Base-by-base conservation (phyloP, 1,140 invertebrate species). In the Aphelinus atriplicis region DNA sequence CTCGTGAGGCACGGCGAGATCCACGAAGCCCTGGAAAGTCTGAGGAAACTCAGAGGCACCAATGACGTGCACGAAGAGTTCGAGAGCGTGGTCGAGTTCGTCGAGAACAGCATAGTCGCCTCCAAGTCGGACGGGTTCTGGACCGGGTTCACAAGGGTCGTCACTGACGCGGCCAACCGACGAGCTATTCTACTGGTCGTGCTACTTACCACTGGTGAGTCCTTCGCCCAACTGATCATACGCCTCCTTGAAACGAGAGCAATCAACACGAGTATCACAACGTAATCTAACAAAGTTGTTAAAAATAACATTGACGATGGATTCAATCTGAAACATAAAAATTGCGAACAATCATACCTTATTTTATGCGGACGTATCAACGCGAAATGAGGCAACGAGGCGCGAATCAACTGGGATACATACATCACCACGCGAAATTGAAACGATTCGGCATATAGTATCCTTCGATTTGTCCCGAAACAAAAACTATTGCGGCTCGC, bases 171-270 rank as follows among this genome's bases (percentile, higher is more conserved):
- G 4, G 70, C 70, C 2, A 64, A 26, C 43, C 51, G 51, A 3
- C 63, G n/a, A 4, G 70, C 70, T 0, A 56, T 72, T 5, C 51
- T 72, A 3, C 10, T 72, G 3, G 53, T 72, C 45, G 9, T 72
- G 7, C 51, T 72, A 1, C 53, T 72, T 26, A 64, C 61, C 1
- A 64, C 48, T 9, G 70, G 70, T 72, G 2, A 65, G 62, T 65
- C 2, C 26, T 26, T 26, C 26, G 26, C 26, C 26, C 26, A 26
- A 26, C 26, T 26, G 26, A 26, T 26, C 26, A 26, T 26, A 26
- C 26, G 26, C 26, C 26, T 26, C 26, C 26, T 26, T 26, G 26
- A 26, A 26, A 26, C 26, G 26, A 26, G 26, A 26, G 26, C 26
- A 26, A 26, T 26, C 26, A 26, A 26, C 26, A 26, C 26, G 26